Evolutionary conservation across 1,140 invertebrate species (phyloP), one percentile per base, ranked within the genome.

Genomic region (Ceratosolen fusciceps): DNA sequence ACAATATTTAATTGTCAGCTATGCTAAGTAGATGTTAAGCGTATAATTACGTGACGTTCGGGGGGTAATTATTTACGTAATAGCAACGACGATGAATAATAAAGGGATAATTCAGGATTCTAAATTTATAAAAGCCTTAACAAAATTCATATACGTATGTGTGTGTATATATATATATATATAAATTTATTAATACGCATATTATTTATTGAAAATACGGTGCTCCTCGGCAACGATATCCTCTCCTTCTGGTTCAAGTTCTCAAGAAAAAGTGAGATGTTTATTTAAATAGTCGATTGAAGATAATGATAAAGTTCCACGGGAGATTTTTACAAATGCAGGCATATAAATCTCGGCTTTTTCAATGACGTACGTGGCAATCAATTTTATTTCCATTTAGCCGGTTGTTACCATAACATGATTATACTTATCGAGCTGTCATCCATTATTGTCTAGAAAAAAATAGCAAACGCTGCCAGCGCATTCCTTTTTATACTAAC

Each of bases 301-400:
- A 31, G 29, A 60, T 12, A 60, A 60, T 60, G 31, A 31, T 60
- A 2, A 60, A 60, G 29, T 60, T 60, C 2, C 4, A 31, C 29
- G 31, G 26, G 1, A 5, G 29, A 60, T 26, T 31, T 16, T 16
- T 16, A 19, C 24, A 31, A 60, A 31, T 16, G 12, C 16, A 29
- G 1, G 12, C 31, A 60, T 31, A 14, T 26, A 1, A 31, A 60
- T 26, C n/a, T 60, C 19, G 14, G 2, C 26, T 60, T 58, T 60
- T 60, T 60, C 29, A 60, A 31, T 31, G 29, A 60, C 58, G 14
- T 19, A 31, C 8, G 29, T 60, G 16, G 31, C 58, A 31, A 60
- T 31, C n/a, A 60, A 5, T 60, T 60, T 54, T 19, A 54, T 54
- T 54, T 54, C n/a, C 52, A 54, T 54, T n/a, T n/a, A n/a, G 52